phyloP scores from a whole-genome alignment of 1,140 invertebrate species.

The Eumeta japonica region DNA sequence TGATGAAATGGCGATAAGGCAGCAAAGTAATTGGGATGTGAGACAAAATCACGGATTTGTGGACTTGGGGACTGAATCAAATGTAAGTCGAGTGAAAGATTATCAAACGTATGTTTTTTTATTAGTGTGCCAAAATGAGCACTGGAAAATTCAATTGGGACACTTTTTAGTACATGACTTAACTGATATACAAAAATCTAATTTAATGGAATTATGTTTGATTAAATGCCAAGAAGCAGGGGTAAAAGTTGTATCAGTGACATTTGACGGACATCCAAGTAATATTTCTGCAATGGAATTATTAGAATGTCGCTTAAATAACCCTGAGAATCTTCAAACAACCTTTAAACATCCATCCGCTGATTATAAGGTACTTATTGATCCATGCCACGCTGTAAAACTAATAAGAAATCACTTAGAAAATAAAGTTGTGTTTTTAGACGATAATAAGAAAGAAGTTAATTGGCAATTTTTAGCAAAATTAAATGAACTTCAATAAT shows the following conservation, averaged over 20 bases:
- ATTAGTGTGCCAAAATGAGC: constrained; percentile 1
- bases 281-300: constrained; percentile 4
- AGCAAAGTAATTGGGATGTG: constrained; percentile 20
- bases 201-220: constrained; percentile 3
- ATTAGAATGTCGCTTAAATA: too few species aligned
- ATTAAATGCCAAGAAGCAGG: constrained; percentile 3
- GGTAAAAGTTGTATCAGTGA: constrained; percentile 2
- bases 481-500: constrained; percentile 4
- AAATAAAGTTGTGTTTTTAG: constrained; percentile 1
- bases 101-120: constrained; percentile 3
- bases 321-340: constrained; percentile 1
- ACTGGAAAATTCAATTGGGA: constrained; percentile 5
- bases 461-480: constrained; percentile 1
- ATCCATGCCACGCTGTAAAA: constrained; percentile 3
- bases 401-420: constrained; percentile 5
- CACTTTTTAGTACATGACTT: constrained; percentile 4
- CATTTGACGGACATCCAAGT: constrained; percentile 2
- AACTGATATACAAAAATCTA: constrained; percentile 1
- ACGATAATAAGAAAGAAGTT: neutral
- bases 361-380: constrained; percentile 1
- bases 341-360: constrained; percentile 2
- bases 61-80: constrained; percentile 20
- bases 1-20: constrained; percentile 28
- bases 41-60: constrained; percentile 17
- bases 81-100: too few species aligned